Percentiles rank a stretch among this genome's conserved stretches.
phyloP scores from a whole-genome alignment of 2,797 vertebrate genomes.

The Sphenopsis melanotis region DNA sequence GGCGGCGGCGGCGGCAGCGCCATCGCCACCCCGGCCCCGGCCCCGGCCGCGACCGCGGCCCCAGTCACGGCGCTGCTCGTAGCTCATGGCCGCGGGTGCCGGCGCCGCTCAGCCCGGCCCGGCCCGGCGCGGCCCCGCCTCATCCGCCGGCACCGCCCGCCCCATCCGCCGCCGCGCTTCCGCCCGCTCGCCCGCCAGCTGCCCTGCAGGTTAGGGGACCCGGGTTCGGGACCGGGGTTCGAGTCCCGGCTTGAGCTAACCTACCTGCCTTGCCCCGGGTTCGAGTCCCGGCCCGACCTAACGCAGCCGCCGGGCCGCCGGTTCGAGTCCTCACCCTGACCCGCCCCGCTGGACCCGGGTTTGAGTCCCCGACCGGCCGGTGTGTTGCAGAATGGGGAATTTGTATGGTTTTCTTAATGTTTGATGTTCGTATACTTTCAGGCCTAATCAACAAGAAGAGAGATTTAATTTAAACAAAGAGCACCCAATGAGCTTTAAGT shows the following conservation, averaged over 20 bases:
- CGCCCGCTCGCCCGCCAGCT: not conserved
- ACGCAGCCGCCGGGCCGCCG: fast-evolving
- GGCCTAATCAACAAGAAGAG: not conserved
- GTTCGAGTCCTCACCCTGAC: not conserved
- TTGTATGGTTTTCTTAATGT: not conserved
- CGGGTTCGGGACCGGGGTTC: not conserved
- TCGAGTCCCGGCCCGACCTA: not conserved
- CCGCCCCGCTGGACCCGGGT: fast-evolving
- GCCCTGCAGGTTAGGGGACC: fast-evolving
- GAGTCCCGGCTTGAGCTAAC: not conserved
- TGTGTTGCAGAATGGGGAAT: too few species aligned
- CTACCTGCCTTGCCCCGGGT: fast-evolving
- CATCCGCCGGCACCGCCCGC: not conserved
- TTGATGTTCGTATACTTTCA: not conserved
- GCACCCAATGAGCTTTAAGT: not conserved
- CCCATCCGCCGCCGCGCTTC: not conserved
- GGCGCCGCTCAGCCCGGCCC: not conserved
- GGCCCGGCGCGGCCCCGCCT: not conserved
- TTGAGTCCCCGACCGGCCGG: not conserved
- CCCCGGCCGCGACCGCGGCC: constrained; percentile 59
- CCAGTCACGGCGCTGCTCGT: constrained; percentile 62
- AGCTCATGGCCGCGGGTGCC: constrained; percentile 66
- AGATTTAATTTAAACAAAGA: not conserved
- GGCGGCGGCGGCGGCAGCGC: not conserved
- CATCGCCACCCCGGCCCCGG: constrained; percentile 33